Conservation (phyloP, 2,113 vertebrate species). For the Dicrurus megarhynchus region DNA sequence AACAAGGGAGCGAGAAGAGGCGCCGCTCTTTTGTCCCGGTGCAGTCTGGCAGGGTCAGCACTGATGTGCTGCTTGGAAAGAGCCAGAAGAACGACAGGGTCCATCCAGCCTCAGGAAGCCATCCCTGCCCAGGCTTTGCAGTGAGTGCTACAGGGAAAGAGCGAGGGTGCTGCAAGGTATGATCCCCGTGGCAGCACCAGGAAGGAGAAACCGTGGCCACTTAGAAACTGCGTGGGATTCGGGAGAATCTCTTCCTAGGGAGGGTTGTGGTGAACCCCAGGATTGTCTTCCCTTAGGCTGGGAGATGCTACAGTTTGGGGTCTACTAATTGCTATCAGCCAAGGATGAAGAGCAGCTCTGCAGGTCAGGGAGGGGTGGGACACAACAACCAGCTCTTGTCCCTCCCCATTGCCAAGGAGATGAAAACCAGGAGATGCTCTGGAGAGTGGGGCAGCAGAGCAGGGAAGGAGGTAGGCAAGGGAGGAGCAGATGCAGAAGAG, state of each 20-base stretch:
- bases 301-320: neutral
- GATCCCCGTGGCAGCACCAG: neutral
- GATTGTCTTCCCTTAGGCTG: neutral
- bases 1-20: neutral
- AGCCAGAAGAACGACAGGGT: neutral
- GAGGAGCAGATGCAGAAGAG: neutral
- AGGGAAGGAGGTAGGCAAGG: neutral
- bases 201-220: neutral
- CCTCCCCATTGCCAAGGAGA: neutral
- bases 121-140: neutral
- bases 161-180: neutral
- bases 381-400: neutral
- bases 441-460: neutral
- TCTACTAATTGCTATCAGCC: neutral
- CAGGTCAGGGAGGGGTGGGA: neutral
- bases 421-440: neutral
- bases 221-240: neutral
- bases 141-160: fast-evolving
- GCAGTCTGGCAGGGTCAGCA: neutral
- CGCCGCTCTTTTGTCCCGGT: fast-evolving
- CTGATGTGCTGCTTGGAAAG: neutral
- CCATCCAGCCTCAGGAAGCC: neutral
- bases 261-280: neutral
- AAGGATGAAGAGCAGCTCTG: neutral
- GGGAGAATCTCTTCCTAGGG: neutral